Evolutionary conservation across 2,797 vertebrate genomes (phyloP).

Genomic region (Cossypha dichroa): DNA sequence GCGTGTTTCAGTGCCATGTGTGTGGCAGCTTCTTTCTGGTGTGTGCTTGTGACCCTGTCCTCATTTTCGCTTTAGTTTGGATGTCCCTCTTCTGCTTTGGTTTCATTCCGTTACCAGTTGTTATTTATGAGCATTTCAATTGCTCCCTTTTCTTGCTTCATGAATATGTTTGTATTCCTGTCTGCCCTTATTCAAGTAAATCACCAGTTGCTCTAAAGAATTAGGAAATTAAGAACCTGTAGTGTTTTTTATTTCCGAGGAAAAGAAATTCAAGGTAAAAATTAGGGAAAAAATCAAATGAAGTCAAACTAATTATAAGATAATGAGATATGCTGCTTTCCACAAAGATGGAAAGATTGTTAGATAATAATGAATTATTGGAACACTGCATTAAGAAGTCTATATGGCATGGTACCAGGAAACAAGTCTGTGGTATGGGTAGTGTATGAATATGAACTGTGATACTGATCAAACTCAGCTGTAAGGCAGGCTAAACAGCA

Average conservation of each 20-base stretch:
- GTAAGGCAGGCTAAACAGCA: neutral
- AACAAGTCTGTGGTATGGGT: neutral
- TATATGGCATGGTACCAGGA: neutral
- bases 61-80: neutral
- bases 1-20: neutral
- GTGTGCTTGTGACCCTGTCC: accelerated
- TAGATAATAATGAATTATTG: neutral
- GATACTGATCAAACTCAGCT: neutral
- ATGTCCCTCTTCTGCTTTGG: neutral
- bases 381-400: neutral
- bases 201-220: neutral
- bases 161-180: neutral
- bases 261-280: neutral
- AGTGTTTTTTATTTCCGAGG: neutral
- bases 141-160: neutral
- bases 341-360: neutral
- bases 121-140: neutral
- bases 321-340: neutral
- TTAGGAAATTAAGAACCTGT: neutral
- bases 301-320: neutral
- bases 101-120: neutral
- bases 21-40: neutral
- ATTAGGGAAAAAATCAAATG: neutral
- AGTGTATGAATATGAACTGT: neutral
- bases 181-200: neutral